Evolutionary conservation across 2,888 invertebrate species (phyloP).

Genomic region (Helobdella robusta): DNA sequence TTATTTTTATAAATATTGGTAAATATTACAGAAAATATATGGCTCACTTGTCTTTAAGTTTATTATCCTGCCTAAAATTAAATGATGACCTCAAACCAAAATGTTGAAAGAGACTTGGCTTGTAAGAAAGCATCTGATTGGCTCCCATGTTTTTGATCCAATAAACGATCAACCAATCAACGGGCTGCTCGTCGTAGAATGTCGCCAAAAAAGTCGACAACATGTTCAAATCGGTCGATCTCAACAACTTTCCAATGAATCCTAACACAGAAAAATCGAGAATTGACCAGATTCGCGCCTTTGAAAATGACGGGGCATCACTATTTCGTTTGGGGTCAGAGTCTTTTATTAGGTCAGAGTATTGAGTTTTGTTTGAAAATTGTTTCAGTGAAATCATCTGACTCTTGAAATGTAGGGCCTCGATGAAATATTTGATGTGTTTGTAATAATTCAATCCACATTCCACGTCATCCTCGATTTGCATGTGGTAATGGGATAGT

Average conservation of each 20-base stretch:
- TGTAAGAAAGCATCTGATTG: constrained; percentile 29
- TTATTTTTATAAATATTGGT: too few species aligned
- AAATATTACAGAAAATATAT: too few species aligned
- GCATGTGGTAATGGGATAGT: constrained; percentile 44
- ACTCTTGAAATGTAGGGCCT: constrained; percentile 1
- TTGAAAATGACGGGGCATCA: neutral
- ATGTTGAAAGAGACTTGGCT: constrained; percentile 36
- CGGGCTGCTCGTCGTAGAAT: constrained; percentile 36
- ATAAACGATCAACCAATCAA: constrained; percentile 35
- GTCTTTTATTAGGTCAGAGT: neutral
- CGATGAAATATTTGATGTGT: constrained; percentile 41
- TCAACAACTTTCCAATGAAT: constrained; percentile 45
- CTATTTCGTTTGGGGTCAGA: neutral
- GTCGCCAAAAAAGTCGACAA: constrained; percentile 32
- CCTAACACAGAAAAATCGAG: constrained; percentile 45
- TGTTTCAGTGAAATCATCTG: neutral
- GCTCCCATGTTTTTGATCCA: constrained; percentile 33
- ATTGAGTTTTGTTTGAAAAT: neutral
- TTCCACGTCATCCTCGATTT: constrained; percentile 46
- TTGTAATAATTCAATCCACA: constrained; percentile 40
- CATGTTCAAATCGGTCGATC: constrained; percentile 37
- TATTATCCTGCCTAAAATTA: constrained; percentile 42
- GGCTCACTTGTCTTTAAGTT: constrained; percentile 41
- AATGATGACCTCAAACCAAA: constrained; percentile 44
- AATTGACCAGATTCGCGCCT: constrained; percentile 41